These are phyloP conservation scores for Erpetoichthys calabaricus DNA, from an alignment of 2,797 vertebrate genomes.

Conservation along the genomic window DNA sequence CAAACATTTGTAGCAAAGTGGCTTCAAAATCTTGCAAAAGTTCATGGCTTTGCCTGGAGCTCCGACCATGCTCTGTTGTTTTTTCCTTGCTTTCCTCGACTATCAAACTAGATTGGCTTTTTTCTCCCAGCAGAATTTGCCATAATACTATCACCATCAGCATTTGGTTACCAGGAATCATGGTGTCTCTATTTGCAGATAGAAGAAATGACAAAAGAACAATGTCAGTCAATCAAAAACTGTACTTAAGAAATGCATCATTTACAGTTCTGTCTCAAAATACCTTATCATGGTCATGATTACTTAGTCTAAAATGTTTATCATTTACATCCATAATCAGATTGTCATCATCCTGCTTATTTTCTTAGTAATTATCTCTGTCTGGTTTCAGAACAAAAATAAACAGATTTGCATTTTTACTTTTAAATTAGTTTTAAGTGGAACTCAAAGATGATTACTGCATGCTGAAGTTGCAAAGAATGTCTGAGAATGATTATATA, in stretches of 20 bases:
- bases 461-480: not conserved
- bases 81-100: slow-evolving; percentile 93
- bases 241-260: slow-evolving; percentile 17
- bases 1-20: slow-evolving; percentile 96
- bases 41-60: slow-evolving; percentile 90
- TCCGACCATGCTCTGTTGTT: slow-evolving; percentile 72
- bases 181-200: slow-evolving; percentile 82
- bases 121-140: slow-evolving; percentile 97
- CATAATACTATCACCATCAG: slow-evolving; percentile 99
- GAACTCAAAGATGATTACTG: slow-evolving; percentile 23
- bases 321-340: slow-evolving; percentile 52
- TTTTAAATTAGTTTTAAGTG: slow-evolving; percentile 33
- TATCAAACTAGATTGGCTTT: slow-evolving; percentile 94
- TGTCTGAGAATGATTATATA: too few species aligned
- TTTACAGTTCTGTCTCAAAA: slow-evolving; percentile 13
- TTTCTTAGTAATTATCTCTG: slow-evolving; percentile 48
- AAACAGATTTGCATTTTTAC: slow-evolving; percentile 33
- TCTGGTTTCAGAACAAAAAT: slow-evolving; percentile 45
- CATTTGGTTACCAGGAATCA: slow-evolving; percentile 99
- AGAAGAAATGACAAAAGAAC: slow-evolving; percentile 14
- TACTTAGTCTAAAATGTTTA: slow-evolving; percentile 48
- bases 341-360: slow-evolving; percentile 41
- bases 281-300: slow-evolving; percentile 39
- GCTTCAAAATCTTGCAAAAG: slow-evolving; percentile 96
- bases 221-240: slow-evolving; percentile 17